Evolutionary conservation across 2,888 invertebrate genomes (phyloP).

Genomic region (Cataglyphis albicans): DNA sequence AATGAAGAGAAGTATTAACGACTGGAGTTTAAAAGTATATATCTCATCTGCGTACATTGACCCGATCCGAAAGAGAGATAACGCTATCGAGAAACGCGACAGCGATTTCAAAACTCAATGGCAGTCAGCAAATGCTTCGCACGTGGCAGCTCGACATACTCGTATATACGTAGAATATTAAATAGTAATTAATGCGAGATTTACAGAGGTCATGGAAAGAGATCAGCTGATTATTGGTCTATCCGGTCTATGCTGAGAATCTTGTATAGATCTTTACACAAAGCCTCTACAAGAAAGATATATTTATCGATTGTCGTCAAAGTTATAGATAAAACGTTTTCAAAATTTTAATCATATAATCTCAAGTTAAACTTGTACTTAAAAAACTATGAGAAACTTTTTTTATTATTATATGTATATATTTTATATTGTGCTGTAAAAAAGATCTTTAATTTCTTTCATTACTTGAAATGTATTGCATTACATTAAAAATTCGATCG

Average conservation of each 20-base stretch:
- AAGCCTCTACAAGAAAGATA: background rate
- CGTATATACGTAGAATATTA: background rate
- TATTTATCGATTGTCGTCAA: background rate
- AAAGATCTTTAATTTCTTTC: slow-evolving; percentile 5
- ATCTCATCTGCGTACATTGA: slow-evolving; percentile 64
- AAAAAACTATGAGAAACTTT: background rate
- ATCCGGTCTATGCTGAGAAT: background rate
- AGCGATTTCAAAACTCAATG: slow-evolving; percentile 62
- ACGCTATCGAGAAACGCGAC: slow-evolving; percentile 60
- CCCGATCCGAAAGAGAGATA: slow-evolving; percentile 66
- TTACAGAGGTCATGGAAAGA: background rate
- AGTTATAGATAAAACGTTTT: background rate
- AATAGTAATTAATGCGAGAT: slow-evolving; percentile 18
- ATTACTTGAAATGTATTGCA: background rate
- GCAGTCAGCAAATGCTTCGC: slow-evolving; percentile 28
- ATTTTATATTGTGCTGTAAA: background rate
- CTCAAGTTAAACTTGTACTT: background rate
- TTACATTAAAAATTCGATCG: background rate
- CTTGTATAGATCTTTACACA: background rate
- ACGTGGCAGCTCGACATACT: background rate
- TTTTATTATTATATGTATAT: background rate
- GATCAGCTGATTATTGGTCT: background rate
- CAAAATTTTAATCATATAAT: background rate
- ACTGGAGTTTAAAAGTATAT: slow-evolving; percentile 38
- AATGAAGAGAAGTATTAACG: background rate